Evolutionary conservation across 2,797 vertebrate genomes (phyloP).

Genomic region (Helarctos malayanus): DNA sequence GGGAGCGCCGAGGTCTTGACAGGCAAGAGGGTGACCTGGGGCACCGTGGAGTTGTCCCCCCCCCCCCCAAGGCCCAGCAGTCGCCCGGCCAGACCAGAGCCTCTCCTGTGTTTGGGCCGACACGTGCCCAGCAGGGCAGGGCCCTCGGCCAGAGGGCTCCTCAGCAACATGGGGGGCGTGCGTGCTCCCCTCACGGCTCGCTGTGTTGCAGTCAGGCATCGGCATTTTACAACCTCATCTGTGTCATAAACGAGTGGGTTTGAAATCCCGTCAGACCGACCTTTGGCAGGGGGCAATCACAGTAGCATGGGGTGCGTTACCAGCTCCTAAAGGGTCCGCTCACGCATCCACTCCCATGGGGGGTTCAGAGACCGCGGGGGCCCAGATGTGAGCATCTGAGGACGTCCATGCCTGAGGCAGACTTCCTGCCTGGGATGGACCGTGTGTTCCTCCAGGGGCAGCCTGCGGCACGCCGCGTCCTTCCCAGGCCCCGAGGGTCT

Average conservation of each 20-base stretch:
- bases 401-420: background rate
- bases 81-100: background rate
- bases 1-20: background rate
- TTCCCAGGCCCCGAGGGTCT: background rate
- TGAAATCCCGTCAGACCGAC: background rate
- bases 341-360: background rate
- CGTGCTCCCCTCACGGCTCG: background rate
- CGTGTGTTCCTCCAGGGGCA: rapidly evolving
- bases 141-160: no score
- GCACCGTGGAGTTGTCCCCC: rapidly evolving
- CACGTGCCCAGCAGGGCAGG: background rate
- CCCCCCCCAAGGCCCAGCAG: background rate
- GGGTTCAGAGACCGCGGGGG: background rate
- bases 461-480: rapidly evolving
- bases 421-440: rapidly evolving
- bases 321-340: background rate
- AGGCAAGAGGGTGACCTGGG: background rate
- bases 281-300: background rate
- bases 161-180: background rate
- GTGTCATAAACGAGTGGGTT: background rate
- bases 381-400: background rate
- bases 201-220: no score
- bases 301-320: background rate
- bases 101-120: background rate
- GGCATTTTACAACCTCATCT: background rate